A percentile compares a stretch with the other conserved stretches of the same genome.
phyloP scores from a whole-genome alignment of 2,888 invertebrate species.

The Xanthorhoe spadicearia region DNA sequence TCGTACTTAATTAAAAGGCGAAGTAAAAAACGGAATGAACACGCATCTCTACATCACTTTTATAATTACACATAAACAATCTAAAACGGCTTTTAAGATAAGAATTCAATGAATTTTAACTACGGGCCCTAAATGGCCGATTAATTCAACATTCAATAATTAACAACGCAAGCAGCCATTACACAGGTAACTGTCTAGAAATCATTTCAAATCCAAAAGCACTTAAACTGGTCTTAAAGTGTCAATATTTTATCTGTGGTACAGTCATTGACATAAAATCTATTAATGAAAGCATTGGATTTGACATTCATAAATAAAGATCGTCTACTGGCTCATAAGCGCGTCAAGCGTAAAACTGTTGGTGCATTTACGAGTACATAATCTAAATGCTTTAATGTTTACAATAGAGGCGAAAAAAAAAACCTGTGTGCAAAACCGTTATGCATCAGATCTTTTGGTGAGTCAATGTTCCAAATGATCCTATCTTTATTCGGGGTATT shows the following conservation, averaged over 20 bases:
- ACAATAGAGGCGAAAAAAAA: no score
- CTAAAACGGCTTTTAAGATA: conserved; percentile 12
- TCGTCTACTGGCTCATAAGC: no score
- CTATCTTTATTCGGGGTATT: no score
- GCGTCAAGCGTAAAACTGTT: no score
- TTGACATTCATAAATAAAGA: no score
- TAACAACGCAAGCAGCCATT: conserved; percentile 22
- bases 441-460: no score
- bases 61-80: neutral
- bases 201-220: conserved; percentile 19
- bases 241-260: neutral
- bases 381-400: no score
- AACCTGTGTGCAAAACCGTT: no score
- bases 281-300: neutral
- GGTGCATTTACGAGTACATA: no score
- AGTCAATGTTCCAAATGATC: no score
- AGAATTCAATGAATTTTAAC: conserved; percentile 17
- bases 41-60: neutral
- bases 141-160: conserved; percentile 16
- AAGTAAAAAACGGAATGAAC: neutral
- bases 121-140: conserved; percentile 3
- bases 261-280: neutral
- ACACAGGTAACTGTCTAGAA: conserved; percentile 14
- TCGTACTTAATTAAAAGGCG: no score
- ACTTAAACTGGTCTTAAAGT: conserved; percentile 11